Conservation (phyloP, 2,113 vertebrate species). For the Antigone vipio region DNA sequence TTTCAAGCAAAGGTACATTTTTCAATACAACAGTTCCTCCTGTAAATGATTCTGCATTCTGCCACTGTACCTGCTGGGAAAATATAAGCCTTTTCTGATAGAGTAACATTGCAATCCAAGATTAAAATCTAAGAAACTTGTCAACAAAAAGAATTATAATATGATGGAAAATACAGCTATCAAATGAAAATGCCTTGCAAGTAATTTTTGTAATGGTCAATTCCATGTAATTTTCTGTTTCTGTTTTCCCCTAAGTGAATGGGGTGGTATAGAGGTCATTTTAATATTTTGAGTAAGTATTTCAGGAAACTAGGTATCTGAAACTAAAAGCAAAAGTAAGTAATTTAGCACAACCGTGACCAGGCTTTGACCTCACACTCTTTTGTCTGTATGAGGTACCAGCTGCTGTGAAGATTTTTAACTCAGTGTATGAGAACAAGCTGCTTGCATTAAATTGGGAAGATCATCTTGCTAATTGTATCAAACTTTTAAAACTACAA, state of each 20-base stretch:
- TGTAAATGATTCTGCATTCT: constrained; percentile 48
- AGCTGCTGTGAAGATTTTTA: background rate
- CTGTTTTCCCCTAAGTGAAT: constrained; percentile 3
- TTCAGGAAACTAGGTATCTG: constrained; percentile 30
- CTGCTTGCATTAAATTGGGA: background rate
- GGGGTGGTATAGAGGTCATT: constrained; percentile 44
- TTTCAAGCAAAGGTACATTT: constrained; percentile 60
- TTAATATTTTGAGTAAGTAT: constrained; percentile 67
- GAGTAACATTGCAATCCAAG: constrained; percentile 60
- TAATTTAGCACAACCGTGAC: constrained; percentile 26
- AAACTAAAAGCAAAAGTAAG: constrained; percentile 32
- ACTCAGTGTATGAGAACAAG: background rate
- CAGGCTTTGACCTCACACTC: background rate
- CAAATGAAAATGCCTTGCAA: constrained; percentile 62
- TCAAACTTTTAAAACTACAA: background rate
- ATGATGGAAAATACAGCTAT: constrained; percentile 58
- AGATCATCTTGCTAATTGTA: background rate
- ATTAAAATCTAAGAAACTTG: constrained; percentile 73
- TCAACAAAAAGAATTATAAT: constrained; percentile 65
- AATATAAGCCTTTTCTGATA: constrained; percentile 62
- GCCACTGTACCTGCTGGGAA: background rate
- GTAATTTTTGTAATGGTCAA: constrained; percentile 62
- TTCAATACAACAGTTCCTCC: constrained; percentile 33
- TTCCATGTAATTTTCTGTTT: constrained; percentile 56
- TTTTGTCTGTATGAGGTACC: background rate